A percentile compares a stretch with the other conserved stretches of the same genome.
Conservation (phyloP, 2,797 vertebrate species). For the Phrynocephalus forsythii region DNA sequence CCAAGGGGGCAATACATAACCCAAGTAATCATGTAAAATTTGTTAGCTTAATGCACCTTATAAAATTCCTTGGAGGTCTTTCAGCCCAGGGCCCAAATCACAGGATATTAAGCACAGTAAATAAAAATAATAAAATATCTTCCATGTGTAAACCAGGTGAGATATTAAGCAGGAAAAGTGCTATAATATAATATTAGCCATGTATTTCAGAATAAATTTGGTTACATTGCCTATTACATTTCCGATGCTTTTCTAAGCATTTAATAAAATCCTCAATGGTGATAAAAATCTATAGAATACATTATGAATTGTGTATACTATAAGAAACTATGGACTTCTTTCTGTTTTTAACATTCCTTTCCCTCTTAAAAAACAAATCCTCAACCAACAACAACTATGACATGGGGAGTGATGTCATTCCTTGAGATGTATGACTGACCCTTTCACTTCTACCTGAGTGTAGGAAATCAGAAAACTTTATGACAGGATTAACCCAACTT, state of each 20-base stretch:
- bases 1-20: not conserved
- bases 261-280: not conserved
- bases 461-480: constrained; percentile 42
- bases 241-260: not conserved
- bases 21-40: not conserved
- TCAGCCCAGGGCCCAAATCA: not conserved
- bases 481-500: constrained; percentile 55
- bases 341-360: not conserved
- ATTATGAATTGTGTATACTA: not conserved
- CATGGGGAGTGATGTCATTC: constrained; percentile 41
- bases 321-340: not conserved
- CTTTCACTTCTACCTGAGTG: constrained; percentile 52
- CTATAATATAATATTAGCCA: not conserved
- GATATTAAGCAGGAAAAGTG: not conserved
- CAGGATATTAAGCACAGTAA: not conserved
- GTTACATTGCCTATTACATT: not conserved
- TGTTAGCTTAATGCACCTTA: not conserved
- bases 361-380: constrained; percentile 7
- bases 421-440: not conserved
- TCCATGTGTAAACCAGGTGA: not conserved
- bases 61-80: not conserved
- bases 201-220: not conserved
- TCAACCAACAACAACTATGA: not conserved
- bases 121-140: constrained; percentile 5
- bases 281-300: not conserved